Percentiles rank a stretch among this genome's conserved stretches.
Conservation (phyloP, 1,140 invertebrate genomes). For the Asbolus verrucosus region DNA sequence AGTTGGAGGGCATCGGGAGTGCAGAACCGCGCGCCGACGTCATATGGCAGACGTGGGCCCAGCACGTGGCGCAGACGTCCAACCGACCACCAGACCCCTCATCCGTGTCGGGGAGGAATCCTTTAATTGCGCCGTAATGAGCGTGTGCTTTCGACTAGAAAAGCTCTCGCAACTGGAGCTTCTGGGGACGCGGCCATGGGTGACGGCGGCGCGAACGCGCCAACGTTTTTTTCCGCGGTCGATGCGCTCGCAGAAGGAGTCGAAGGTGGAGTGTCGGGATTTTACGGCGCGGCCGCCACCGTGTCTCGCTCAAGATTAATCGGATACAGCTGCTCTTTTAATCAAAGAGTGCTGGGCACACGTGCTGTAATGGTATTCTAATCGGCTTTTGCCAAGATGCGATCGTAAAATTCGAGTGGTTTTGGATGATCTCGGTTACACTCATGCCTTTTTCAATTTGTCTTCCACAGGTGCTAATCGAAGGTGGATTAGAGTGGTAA, state of each 20-base stretch:
- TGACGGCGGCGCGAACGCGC: conserved; percentile 6
- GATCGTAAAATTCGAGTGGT: background rate
- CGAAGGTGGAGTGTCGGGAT: too few relatives aligned
- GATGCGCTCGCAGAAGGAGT: too few relatives aligned
- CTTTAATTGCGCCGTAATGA: conserved; percentile 37
- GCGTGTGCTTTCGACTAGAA: conserved; percentile 35
- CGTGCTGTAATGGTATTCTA: conserved; percentile 5
- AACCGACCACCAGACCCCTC: conserved; percentile 39
- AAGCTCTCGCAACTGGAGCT: conserved; percentile 27
- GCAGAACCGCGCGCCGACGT: conserved; percentile 24
- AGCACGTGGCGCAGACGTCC: conserved; percentile 26
- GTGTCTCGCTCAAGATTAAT: background rate
- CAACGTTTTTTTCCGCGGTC: conserved; percentile 18
- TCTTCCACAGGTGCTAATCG: too few relatives aligned
- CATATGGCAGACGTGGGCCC: conserved; percentile 39
- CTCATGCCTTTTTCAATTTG: too few relatives aligned
- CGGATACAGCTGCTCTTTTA: conserved; percentile 10
- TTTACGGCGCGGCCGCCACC: too few relatives aligned
- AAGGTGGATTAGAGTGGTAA: too few relatives aligned
- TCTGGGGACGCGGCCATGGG: conserved; percentile 23
- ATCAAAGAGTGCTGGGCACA: background rate
- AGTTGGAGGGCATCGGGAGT: too few relatives aligned
- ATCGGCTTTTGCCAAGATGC: conserved; percentile 1
- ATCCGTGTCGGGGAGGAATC: conserved; percentile 42
- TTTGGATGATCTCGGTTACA: background rate